Percentiles rank a stretch among this genome's conserved stretches.
These are phyloP conservation scores for Pipra filicauda DNA, from an alignment of 2,113 vertebrate genomes.

Conservation along the genomic window DNA sequence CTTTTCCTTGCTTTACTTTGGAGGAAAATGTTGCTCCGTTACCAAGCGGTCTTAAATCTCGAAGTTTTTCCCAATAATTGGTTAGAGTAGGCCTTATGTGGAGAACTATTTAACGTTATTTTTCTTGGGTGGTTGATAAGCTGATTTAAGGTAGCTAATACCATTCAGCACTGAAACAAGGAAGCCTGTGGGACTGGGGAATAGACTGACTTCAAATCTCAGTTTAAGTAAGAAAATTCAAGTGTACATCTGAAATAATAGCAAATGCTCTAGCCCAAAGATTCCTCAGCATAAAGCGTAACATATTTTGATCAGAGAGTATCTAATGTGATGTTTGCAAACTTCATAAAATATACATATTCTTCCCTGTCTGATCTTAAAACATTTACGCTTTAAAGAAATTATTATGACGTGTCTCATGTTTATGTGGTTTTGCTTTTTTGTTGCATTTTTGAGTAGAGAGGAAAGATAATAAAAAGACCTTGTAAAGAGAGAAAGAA, in stretches of 20 bases:
- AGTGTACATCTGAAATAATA: neutral
- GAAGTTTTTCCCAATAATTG: neutral
- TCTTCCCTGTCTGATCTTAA: neutral
- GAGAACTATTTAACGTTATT: neutral
- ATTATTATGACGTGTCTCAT: neutral
- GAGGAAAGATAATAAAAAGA: neutral
- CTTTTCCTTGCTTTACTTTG: neutral
- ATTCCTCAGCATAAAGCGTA: neutral
- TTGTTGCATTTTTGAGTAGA: neutral
- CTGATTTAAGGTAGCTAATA: neutral
- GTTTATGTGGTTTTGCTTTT: neutral
- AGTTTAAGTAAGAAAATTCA: neutral
- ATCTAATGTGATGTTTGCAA: constrained; percentile 22
- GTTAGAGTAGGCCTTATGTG: constrained; percentile 15
- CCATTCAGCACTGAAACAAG: neutral
- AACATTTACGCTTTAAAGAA: constrained; percentile 20
- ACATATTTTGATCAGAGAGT: constrained; percentile 36
- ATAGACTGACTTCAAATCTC: neutral
- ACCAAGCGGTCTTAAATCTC: neutral
- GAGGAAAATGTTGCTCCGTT: neutral
- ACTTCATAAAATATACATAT: constrained; percentile 44
- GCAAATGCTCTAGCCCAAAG: neutral
- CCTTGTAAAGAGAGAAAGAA: neutral
- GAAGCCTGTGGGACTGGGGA: neutral
- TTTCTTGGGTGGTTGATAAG: neutral